A percentile compares a stretch with the other conserved stretches of the same genome.
Conservation (phyloP, 2,113 vertebrate genomes). For the Gasterosteus aculeatus region DNA sequence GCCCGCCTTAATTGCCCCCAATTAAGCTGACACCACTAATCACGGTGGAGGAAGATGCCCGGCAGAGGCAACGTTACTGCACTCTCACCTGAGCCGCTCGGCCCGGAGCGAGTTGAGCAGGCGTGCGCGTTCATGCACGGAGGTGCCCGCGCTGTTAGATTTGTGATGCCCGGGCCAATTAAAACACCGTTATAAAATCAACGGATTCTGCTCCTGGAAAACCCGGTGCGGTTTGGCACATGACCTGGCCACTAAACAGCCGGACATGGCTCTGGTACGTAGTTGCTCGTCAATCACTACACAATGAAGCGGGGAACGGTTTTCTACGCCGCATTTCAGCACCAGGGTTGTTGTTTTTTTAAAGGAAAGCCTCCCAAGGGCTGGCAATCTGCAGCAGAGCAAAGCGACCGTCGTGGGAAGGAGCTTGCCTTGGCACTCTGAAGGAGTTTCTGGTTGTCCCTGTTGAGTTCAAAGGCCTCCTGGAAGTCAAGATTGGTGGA, state of each 20-base stretch:
- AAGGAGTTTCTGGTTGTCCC: constrained; percentile 90
- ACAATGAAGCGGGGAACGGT: constrained; percentile 23
- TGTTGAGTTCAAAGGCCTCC: constrained; percentile 91
- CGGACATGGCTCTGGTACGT: constrained; percentile 35
- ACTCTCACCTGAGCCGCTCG: constrained; percentile 62
- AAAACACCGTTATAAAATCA: constrained; percentile 61
- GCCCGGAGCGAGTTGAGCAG: constrained; percentile 17
- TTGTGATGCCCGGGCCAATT: constrained; percentile 32
- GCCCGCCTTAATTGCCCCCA: constrained; percentile 68
- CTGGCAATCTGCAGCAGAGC: neutral
- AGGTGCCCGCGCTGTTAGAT: constrained; percentile 17
- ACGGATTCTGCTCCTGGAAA: constrained; percentile 59
- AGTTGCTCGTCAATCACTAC: constrained; percentile 39
- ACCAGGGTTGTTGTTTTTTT: constrained; percentile 3
- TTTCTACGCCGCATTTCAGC: constrained; percentile 18
- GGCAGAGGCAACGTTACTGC: constrained; percentile 50
- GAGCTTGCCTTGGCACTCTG: constrained; percentile 86
- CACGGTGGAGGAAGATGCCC: constrained; percentile 55
- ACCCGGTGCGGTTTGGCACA: constrained; percentile 55
- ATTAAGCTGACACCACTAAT: constrained; percentile 77
- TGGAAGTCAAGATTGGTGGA: constrained; percentile 96
- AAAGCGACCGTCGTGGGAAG: neutral
- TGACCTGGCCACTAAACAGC: constrained; percentile 49
- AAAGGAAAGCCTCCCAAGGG: constrained; percentile 8
- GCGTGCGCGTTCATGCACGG: neutral